Evolutionary conservation across 2,797 vertebrate species (phyloP), one percentile per base, ranked within the genome.

Genomic region (Pteronotus mesoamericanus): DNA sequence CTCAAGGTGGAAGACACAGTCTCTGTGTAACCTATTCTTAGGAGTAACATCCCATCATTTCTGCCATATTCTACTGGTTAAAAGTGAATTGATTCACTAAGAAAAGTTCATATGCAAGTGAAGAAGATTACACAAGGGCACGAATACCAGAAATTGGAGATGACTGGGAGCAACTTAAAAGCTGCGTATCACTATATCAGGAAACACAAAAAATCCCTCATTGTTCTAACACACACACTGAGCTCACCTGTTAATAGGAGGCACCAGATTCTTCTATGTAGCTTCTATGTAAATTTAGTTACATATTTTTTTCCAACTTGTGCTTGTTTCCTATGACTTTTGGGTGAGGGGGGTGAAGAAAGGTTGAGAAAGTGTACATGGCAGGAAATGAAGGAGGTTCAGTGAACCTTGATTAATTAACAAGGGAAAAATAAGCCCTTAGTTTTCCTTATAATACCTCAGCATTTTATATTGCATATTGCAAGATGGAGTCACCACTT

Each of bases 401-500:
- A 44, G 9, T 64, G 57, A 92, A 57, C 26, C 57, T 8, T n/a
- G 44, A n/a, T 12, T 68, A 59, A 42, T 39, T 51, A 79, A 32
- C 32, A 55, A 84, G 61, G 34, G 42, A 69, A 8, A 84, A 9
- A 18, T 18, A 29, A 95, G 53, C 24, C 16, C n/a, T 22, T 2
- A 29, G 26, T 1, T 48, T 42, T 26, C 55, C 32, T 64, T 9
- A n/a, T 5, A 90, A 37, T 0, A 53, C 16, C 21, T 69, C 18
- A 39, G 44, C 26, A 10, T 86, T 74, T 72, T 89, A 51, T 64
- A 64, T 1, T 18, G 51, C 42, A 6, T 14, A 68, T 29, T 96
- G 94, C 37, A 64, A 94, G 39, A 59, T 89, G 18, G n/a, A 84
- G 14, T 92, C 83, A 95, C 42, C 29, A 82, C 87, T 69, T 93